Evolutionary conservation across 2,797 vertebrate species (phyloP).

Genomic region (Rhynchonycteris naso): DNA sequence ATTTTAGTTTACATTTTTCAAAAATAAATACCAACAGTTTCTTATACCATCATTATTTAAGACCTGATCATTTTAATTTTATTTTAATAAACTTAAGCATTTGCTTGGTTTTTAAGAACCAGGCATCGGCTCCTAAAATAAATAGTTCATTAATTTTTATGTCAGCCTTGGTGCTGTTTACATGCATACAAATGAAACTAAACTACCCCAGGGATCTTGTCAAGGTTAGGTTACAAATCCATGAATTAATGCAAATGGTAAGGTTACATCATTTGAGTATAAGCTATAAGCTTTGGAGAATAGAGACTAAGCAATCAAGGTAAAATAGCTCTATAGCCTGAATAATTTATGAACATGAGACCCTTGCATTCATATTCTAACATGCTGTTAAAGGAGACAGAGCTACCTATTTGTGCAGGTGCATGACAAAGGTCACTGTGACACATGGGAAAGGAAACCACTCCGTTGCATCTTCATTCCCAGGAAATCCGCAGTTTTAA

Average conservation of each 20-base stretch:
- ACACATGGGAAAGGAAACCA: background rate
- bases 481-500: background rate
- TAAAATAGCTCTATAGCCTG: background rate
- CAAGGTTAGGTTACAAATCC: conserved; percentile 60
- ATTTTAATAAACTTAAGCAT: conserved; percentile 63
- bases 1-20: conserved; percentile 22
- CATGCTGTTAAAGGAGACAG: background rate
- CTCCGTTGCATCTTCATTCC: conserved; percentile 10
- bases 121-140: conserved; percentile 40
- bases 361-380: conserved; percentile 44
- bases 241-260: conserved; percentile 66
- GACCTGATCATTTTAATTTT: conserved; percentile 53
- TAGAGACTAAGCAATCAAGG: conserved; percentile 51
- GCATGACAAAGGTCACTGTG: background rate
- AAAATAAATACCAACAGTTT: background rate
- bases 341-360: conserved; percentile 68
- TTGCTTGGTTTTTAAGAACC: conserved; percentile 37
- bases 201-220: conserved; percentile 68
- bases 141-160: conserved; percentile 78
- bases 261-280: conserved; percentile 67
- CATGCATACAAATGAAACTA: conserved; percentile 72
- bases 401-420: background rate
- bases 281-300: conserved; percentile 58
- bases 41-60: conserved; percentile 13
- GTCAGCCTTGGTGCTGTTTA: conserved; percentile 63